A percentile compares a stretch with the other conserved stretches of the same genome.
phyloP scores from a whole-genome alignment of 2,113 vertebrate genomes.

The Leptodactylus fuscus region DNA sequence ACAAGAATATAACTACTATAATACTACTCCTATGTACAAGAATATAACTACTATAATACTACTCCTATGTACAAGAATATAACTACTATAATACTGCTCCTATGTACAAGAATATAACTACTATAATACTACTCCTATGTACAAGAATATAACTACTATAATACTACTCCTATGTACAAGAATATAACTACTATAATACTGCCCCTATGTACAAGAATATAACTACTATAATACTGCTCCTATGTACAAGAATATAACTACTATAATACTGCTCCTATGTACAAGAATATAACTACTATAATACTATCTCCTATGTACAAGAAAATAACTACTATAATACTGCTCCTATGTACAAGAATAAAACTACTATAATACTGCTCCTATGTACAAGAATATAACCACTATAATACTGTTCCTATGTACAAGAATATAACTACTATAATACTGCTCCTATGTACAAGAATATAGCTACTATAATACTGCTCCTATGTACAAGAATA shows the following conservation, averaged over 20 bases:
- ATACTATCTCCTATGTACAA: no score
- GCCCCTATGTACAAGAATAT: no score
- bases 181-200: no score
- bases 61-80: no score
- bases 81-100: no score
- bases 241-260: not conserved
- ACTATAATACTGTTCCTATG: not conserved
- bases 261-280: not conserved
- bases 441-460: no score
- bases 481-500: no score
- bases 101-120: slow-evolving; percentile 1
- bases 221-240: not conserved
- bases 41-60: no score
- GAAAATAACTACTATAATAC: slow-evolving; percentile 11
- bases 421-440: slow-evolving; percentile 1
- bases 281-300: slow-evolving; percentile 2
- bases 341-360: not conserved
- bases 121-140: not conserved
- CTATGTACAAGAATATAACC: not conserved
- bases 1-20: no score
- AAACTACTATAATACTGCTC: not conserved
- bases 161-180: not conserved
- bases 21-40: no score
- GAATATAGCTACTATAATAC: no score
- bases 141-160: slow-evolving; percentile 8